Conservation (phyloP, 2,888 invertebrate genomes). For the Dryadula phaetusa region DNA sequence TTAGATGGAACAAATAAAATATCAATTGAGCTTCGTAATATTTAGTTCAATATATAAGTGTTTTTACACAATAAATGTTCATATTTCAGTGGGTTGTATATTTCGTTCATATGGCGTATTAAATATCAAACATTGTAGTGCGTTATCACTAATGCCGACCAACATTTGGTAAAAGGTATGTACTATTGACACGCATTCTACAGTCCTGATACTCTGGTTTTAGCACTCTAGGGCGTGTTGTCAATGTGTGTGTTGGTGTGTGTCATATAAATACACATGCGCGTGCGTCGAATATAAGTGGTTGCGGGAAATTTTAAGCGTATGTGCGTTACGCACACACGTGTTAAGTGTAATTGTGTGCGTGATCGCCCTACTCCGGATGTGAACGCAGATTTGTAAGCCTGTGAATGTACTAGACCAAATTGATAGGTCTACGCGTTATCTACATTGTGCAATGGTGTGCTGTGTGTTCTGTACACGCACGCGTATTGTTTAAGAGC, state of each 20-base stretch:
- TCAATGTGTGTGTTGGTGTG: conserved; percentile 51
- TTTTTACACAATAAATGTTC: not conserved
- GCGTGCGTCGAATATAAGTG: conserved; percentile 52
- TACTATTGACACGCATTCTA: conserved; percentile 21
- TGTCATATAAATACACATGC: conserved; percentile 44
- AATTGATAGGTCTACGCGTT: conserved; percentile 74
- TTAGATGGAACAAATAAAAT: too few species aligned
- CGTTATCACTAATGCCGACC: conserved; percentile 7
- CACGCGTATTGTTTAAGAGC: conserved; percentile 58
- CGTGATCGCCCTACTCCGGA: conserved; percentile 76
- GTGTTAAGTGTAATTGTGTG: conserved; percentile 3
- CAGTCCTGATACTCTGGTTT: conserved; percentile 46
- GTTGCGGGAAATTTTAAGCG: conserved; percentile 61
- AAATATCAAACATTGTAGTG: conserved; percentile 2
- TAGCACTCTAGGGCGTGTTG: conserved; percentile 56
- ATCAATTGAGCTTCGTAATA: too few species aligned
- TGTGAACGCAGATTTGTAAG: conserved; percentile 77
- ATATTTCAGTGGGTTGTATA: not conserved
- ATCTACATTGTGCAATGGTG: conserved; percentile 64
- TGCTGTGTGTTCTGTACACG: conserved; percentile 43
- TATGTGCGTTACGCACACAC: conserved; percentile 65
- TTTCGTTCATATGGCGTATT: not conserved
- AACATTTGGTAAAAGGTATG: conserved; percentile 28
- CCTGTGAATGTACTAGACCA: conserved; percentile 76
- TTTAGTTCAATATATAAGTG: too few species aligned